phyloP scores from a whole-genome alignment of 2,797 vertebrate species.

The Premnoplex brunnescens region DNA sequence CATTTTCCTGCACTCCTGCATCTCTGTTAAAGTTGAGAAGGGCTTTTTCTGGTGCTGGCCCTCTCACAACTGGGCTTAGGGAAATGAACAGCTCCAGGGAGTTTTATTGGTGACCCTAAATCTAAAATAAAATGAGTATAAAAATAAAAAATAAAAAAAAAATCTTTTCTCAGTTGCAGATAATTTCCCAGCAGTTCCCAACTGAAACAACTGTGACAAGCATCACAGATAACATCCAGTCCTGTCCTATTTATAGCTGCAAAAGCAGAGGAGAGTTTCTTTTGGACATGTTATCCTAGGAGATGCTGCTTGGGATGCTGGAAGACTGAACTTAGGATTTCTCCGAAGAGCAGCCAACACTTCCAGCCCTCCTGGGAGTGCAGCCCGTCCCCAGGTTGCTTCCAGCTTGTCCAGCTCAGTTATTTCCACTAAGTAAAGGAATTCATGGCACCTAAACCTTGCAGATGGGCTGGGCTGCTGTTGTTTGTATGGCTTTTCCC shows the following conservation, averaged over 20 bases:
- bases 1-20: fast-evolving
- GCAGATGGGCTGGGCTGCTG: neutral
- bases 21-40: neutral
- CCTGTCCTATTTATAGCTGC: neutral
- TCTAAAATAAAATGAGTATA: neutral
- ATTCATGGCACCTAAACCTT: neutral
- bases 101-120: neutral
- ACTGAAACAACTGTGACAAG: neutral
- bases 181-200: neutral
- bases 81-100: neutral
- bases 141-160: neutral
- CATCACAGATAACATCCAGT: neutral
- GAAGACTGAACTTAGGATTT: neutral
- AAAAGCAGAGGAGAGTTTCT: neutral
- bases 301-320: neutral
- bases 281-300: neutral
- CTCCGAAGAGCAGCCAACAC: fast-evolving
- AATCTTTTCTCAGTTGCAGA: neutral
- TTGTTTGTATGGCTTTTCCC: fast-evolving
- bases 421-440: neutral
- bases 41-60: neutral
- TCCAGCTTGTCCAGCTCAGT: neutral
- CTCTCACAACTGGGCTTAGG: neutral
- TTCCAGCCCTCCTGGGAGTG: neutral
- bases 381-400: neutral